Base-by-base conservation (phyloP, 2,888 invertebrate genomes). In the Chymomyza fuscimana region DNA sequence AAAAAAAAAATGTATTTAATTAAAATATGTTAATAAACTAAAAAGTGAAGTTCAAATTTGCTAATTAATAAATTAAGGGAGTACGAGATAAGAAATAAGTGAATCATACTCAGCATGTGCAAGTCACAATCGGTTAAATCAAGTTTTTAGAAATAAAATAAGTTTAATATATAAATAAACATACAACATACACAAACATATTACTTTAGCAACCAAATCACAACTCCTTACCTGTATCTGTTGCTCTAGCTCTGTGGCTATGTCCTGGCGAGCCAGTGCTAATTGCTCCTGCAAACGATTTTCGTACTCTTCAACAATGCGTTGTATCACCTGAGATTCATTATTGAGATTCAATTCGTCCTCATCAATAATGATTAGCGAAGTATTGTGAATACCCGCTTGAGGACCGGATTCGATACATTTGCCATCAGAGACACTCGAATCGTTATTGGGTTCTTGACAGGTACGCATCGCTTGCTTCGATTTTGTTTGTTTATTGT, bases 161-260 rank as follows among this genome's bases (percentile, higher is more conserved):
- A 61, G 36, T 36, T 29, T 16, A 59, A 12, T n/a, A 16, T 25
- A 59, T 25, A 22, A 15, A 46, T 10, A 66, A 4, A 25, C 25
- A 25, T 25, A 25, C 25, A 25, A 22, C 25, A 25, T 25, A 4
- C 25, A 4, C 25, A 25, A 25, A 4, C 25, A 51, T 50, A 22
- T 29, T 29, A 32, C 51, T 56, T 15, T n/a, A 63, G 5, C 5
- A 46, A 9, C 19, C 5, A 15, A 2, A 67, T 15, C 16, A 46
- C 1, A 15, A 36, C 52, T 63, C 78, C 92, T 92, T 93, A 96
- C 96, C 95, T 95, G 95, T 85, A 96, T 94, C 89, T 96, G 95
- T 70, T 94, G 94, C 91, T 95, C 95, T 81, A 96, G 92, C 80
- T 95, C 94, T 77, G 93, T 93, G 76, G 95, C 93, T 81, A 96